phyloP scores from a whole-genome alignment of 2,113 vertebrate genomes.

The Psilopsiagon aymara region DNA sequence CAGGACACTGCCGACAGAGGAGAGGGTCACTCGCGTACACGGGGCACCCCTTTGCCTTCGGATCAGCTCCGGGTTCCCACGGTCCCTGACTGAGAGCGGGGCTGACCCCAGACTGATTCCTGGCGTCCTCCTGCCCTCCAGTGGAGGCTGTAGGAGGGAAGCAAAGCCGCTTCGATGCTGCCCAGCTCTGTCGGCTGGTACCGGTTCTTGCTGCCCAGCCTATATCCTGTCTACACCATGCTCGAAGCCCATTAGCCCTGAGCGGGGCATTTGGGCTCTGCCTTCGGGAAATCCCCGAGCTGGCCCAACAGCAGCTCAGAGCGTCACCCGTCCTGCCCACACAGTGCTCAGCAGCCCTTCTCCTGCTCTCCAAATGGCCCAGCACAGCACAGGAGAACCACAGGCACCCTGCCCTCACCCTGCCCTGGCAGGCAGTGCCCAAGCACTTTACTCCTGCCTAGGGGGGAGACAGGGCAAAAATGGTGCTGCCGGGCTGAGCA shows the following conservation, averaged over 20 bases:
- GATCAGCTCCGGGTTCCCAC: background rate
- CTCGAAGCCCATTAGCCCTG: background rate
- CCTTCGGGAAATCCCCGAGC: background rate
- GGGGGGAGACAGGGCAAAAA: background rate
- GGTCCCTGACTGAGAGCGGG: background rate
- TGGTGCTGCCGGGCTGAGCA: background rate
- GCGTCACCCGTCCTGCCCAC: fast-evolving
- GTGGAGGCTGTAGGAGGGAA: background rate
- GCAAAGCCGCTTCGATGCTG: background rate
- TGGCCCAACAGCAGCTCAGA: background rate
- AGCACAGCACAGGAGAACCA: too few relatives aligned
- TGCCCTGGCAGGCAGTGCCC: background rate
- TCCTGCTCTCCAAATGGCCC: background rate
- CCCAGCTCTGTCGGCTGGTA: background rate
- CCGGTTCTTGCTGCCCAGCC: background rate
- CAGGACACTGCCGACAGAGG: conserved; percentile 82
- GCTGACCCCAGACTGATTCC: background rate
- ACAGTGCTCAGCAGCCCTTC: background rate
- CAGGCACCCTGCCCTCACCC: background rate
- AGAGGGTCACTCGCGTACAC: background rate
- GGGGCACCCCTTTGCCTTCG: background rate
- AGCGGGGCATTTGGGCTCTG: background rate
- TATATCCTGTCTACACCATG: background rate
- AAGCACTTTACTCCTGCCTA: background rate
- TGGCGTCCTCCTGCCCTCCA: conserved; percentile 36